Base-by-base conservation (phyloP, 2,113 vertebrate genomes). In the Apodemus sylvaticus region DNA sequence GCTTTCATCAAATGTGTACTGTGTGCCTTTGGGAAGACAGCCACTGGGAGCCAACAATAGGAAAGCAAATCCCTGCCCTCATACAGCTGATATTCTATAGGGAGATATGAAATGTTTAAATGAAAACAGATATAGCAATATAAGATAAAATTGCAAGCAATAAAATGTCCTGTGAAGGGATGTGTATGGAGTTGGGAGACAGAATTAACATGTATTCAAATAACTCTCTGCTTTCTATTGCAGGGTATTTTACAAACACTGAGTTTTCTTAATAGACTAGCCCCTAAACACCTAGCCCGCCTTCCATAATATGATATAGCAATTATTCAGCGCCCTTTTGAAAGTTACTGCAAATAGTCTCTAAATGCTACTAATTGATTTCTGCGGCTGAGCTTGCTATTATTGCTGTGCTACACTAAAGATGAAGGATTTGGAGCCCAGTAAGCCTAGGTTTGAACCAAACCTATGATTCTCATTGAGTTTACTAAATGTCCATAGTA, bases 151-250 rank as follows among this genome's bases (percentile, higher is more conserved):
- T 66, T 82, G 58, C 17, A 66, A 34, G 29, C 60, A 92, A 2
- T 48, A 73, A 86, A 86, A 64, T 77, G 24, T 89, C 16, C 77
- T 77, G 11, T 26, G 87, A 95, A 90, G 51, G 22, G 51, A 45
- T 87, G 1, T 20, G 16, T 31, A 0, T 64, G 10, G 70, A 66
- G 39, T 3, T 5, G 1, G 48, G 11, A 6, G 14, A 39, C 53
- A 71, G 10, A 79, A 95, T 87, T 85, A 81, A 55, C 60, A 62
- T 60, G 78, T 55, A 39, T 64, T 94, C 70, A 87, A 51, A 76
- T 66, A 81, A 60, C 31, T 77, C 73, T 36, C 48, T 20, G 4
- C 4, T 76, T 82, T 20, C 24, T 17, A 7, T 53, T 16, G 51
- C 86, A 78, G 26, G 60, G 14, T 42, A 86, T 86, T 89, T 90